These are phyloP conservation scores for Gallinago media DNA, from an alignment of 2,113 vertebrate species.

Conservation along the genomic window DNA sequence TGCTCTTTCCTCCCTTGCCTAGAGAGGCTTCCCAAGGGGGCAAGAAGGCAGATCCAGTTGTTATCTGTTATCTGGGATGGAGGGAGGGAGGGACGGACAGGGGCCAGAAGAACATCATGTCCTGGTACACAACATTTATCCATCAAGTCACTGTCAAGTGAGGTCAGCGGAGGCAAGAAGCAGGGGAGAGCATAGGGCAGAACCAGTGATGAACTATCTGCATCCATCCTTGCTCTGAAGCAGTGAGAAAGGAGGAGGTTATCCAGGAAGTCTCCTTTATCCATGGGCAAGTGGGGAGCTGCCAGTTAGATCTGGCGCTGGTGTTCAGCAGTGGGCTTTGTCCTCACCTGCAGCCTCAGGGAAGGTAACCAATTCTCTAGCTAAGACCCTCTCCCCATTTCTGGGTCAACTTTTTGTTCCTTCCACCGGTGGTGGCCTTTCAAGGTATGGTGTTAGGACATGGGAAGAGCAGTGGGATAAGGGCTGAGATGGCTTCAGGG, in stretches of 20 bases:
- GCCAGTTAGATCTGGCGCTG: background rate
- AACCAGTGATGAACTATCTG: background rate
- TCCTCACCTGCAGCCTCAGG: background rate
- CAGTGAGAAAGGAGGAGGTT: background rate
- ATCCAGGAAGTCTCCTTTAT: background rate
- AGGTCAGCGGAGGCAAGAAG: background rate
- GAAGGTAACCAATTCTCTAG: background rate
- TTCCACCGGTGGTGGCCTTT: background rate
- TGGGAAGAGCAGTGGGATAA: background rate
- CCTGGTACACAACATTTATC: background rate
- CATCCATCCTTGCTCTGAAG: background rate
- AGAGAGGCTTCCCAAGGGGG: background rate
- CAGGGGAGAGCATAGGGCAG: fast-evolving
- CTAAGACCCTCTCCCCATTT: background rate
- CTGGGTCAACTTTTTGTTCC: background rate
- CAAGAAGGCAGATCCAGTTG: background rate
- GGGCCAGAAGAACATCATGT: background rate
- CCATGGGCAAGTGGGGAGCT: background rate
- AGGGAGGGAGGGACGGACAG: background rate
- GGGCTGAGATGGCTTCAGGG: background rate
- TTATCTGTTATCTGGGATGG: background rate
- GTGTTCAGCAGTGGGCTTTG: background rate
- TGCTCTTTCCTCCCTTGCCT: background rate
- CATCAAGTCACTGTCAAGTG: fast-evolving
- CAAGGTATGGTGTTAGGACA: background rate